Conservation (phyloP, 2,888 invertebrate genomes). For the Drosophila lutescens region DNA sequence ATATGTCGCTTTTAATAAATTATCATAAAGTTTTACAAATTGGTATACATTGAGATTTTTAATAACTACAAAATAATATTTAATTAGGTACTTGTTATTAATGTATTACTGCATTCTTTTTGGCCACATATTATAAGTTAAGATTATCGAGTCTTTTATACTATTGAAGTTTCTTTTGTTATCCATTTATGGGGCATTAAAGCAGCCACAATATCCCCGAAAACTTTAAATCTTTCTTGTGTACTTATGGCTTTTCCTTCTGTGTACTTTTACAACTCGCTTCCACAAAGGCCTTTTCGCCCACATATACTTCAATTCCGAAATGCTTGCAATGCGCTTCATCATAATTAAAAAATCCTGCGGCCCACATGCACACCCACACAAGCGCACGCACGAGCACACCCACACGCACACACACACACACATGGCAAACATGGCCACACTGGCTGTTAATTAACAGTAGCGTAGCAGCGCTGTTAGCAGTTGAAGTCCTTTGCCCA, state of each 20-base stretch:
- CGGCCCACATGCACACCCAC: slow-evolving; percentile 28
- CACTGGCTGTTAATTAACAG: slow-evolving; percentile 36
- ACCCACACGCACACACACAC: slow-evolving; percentile 8
- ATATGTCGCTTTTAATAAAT: too few species aligned
- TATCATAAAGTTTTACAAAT: too few species aligned
- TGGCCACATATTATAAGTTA: neutral
- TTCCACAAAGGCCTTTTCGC: slow-evolving; percentile 26
- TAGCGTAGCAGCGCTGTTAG: slow-evolving; percentile 30
- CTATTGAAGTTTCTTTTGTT: too few species aligned
- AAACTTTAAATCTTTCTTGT: neutral
- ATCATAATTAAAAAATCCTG: slow-evolving; percentile 60
- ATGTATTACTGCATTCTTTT: neutral
- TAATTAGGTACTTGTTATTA: too few species aligned
- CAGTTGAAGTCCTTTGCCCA: slow-evolving; percentile 30
- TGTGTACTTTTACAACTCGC: slow-evolving; percentile 17
- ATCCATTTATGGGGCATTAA: neutral
- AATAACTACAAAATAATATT: too few species aligned
- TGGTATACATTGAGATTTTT: too few species aligned
- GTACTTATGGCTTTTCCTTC: neutral
- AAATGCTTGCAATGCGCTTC: slow-evolving; percentile 51
- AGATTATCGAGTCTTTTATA: too few species aligned
- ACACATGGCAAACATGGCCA: slow-evolving; percentile 11
- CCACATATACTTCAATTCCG: slow-evolving; percentile 42
- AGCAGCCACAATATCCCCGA: neutral
- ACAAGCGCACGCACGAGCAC: slow-evolving; percentile 3